Conservation (phyloP, 2,888 invertebrate genomes). For the Chrysolina haemoptera region DNA sequence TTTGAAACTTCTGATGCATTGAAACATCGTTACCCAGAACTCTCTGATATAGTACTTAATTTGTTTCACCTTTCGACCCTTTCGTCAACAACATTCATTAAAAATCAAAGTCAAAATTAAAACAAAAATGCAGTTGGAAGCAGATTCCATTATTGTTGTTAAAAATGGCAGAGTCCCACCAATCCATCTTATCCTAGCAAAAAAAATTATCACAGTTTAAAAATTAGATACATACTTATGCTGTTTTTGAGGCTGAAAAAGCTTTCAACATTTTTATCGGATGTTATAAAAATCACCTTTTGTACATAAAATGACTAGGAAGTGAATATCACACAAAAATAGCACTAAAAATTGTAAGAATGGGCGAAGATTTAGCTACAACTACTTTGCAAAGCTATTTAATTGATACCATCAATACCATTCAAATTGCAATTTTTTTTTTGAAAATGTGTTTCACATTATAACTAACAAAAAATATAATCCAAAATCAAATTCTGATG, state of each 20-base stretch:
- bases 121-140: slow-evolving; percentile 19
- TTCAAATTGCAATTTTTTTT: no score
- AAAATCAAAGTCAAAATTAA: slow-evolving; percentile 9
- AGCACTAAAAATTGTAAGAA: neutral
- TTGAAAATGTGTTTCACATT: no score
- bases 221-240: slow-evolving; percentile 18
- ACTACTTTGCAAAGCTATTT: no score
- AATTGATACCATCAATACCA: no score
- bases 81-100: neutral
- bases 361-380: no score
- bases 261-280: slow-evolving; percentile 10
- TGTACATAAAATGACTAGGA: slow-evolving; percentile 33
- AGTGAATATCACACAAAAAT: neutral
- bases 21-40: neutral
- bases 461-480: no score
- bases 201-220: slow-evolving; percentile 8
- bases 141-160: slow-evolving; percentile 19
- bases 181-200: slow-evolving; percentile 9
- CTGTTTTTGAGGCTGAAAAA: slow-evolving; percentile 7
- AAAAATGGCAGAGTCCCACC: slow-evolving; percentile 6
- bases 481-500: no score
- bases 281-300: slow-evolving; percentile 33
- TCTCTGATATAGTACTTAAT: neutral
- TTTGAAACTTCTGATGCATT: neutral
- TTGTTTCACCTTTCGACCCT: neutral